Evolutionary conservation across 2,797 vertebrate species (phyloP), one percentile per base, ranked within the genome.

Genomic region (Falco novaeseelandiae): DNA sequence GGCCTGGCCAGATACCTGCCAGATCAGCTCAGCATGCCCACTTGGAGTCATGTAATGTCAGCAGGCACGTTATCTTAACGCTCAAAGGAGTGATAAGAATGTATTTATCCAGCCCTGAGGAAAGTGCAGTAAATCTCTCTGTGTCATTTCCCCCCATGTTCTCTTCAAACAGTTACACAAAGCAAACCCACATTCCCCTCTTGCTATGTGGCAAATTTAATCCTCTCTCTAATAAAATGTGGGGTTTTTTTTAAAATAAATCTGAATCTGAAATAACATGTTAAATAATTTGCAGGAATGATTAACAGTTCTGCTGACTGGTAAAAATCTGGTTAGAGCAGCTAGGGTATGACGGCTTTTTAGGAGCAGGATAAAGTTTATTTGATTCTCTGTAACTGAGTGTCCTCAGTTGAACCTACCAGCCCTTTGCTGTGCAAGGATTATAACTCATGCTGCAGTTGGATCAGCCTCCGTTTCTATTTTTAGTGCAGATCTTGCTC

Each of bases 321-420:
- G 54, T 38, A 82, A 66, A 72, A 78, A 84, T 87, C 72, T 71
- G 69, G 49, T 69, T 49, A 72, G 93, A 62, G 67, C 15, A 73
- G 83, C 58, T 80, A 89, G 71, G 44, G 20, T 79, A 74, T 30
- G 42, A 73, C 8, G 32, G 55, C n/a, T 80, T 95, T 93, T 74
- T 67, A 93, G 80, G 63, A 93, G 79, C 73, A 70, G 78, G 67
- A 89, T 54, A 58, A 95, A 93, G 91, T 90, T 96, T 91, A 96
- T 93, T 95, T 77, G 81, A 96, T 89, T 96, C 83, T 86, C 91
- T 74, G 55, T 42, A 74, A 92, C 82, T 40, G 82, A 72, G 87
- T 97, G 97, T 98, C 98, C 98, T 98, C 92, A 96, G 93, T 18
- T 98, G 97, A 98, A 98, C 97, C 87, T 87, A 91, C 78, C 91